Conservation (phyloP, 2,888 invertebrate species). For the Eupithecia subfuscata region DNA sequence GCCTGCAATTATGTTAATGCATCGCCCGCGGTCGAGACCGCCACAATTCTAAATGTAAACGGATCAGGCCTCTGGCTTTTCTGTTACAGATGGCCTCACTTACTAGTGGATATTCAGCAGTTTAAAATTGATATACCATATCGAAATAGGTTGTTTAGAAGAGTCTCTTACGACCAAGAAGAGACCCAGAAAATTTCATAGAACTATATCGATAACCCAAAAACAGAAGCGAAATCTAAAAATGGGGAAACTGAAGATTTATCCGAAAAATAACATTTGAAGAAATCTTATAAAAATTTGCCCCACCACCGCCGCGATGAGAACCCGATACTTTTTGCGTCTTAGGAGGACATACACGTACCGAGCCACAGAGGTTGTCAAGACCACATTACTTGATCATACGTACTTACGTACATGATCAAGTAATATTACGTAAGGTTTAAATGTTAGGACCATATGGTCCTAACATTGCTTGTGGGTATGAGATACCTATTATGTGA, state of each 20-base stretch:
- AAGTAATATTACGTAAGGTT: too few relatives aligned
- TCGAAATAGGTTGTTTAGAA: background rate
- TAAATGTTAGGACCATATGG: too few relatives aligned
- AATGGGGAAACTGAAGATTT: background rate
- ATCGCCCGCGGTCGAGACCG: slow-evolving; percentile 65
- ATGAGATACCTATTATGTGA: background rate
- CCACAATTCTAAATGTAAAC: slow-evolving; percentile 64
- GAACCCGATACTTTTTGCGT: background rate
- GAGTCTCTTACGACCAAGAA: too few relatives aligned
- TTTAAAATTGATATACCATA: background rate
- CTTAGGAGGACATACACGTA: background rate
- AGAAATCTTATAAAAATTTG: background rate
- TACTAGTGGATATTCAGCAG: background rate
- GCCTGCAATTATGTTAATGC: slow-evolving; percentile 82
- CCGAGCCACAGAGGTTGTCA: background rate
- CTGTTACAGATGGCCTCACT: background rate
- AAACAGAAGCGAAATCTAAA: background rate
- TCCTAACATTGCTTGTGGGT: background rate
- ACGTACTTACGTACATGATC: too few relatives aligned
- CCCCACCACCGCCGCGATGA: background rate
- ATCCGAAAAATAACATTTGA: background rate
- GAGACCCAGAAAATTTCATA: background rate
- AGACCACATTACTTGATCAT: background rate
- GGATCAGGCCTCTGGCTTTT: slow-evolving; percentile 20
- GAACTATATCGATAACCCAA: too few relatives aligned